phyloP scores from a whole-genome alignment of 53 echinoderm and acorn worm genomes.

The Echinometra lucunter region DNA sequence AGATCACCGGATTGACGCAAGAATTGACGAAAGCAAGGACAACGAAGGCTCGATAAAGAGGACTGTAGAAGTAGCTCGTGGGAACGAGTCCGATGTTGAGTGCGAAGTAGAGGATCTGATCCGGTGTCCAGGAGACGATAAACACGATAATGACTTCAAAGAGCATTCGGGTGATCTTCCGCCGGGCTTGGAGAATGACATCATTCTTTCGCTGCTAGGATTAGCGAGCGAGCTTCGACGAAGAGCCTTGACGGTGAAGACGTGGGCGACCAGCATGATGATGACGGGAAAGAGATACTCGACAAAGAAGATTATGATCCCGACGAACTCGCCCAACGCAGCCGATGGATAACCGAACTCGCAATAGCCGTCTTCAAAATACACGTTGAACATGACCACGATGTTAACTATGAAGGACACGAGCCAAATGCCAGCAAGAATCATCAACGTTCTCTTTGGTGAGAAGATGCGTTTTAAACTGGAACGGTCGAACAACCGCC shows the following conservation, averaged over 20 bases:
- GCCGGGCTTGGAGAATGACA: conserved; percentile 57
- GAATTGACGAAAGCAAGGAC: conserved; percentile 81
- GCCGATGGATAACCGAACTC: conserved; percentile 47
- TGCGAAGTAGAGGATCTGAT: conserved; percentile 75
- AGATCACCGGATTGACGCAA: conserved; percentile 81
- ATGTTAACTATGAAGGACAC: conserved; percentile 43
- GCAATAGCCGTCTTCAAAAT: conserved; percentile 64
- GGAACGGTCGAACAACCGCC: conserved; percentile 70
- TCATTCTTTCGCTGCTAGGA: conserved; percentile 59
- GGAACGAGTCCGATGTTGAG: conserved; percentile 74
- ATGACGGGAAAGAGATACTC: conserved; percentile 76
- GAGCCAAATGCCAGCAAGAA: conserved; percentile 44
- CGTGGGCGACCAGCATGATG: conserved; percentile 75
- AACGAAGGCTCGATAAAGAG: conserved; percentile 74
- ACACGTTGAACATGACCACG: conserved; percentile 63
- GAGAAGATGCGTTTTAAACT: conserved; percentile 70
- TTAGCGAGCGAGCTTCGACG: conserved; percentile 48
- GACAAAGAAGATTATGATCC: conserved; percentile 70
- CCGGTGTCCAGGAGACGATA: conserved; percentile 86
- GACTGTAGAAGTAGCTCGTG: conserved; percentile 52
- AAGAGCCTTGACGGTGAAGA: conserved; percentile 67
- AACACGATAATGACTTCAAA: conserved; percentile 79
- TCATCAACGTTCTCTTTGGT: not conserved
- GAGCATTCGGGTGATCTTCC: conserved; percentile 75
- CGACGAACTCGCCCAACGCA: conserved; percentile 62